These are phyloP conservation scores for Megalops atlanticus DNA, from an alignment of 2,113 vertebrate species.

Conservation along the genomic window DNA sequence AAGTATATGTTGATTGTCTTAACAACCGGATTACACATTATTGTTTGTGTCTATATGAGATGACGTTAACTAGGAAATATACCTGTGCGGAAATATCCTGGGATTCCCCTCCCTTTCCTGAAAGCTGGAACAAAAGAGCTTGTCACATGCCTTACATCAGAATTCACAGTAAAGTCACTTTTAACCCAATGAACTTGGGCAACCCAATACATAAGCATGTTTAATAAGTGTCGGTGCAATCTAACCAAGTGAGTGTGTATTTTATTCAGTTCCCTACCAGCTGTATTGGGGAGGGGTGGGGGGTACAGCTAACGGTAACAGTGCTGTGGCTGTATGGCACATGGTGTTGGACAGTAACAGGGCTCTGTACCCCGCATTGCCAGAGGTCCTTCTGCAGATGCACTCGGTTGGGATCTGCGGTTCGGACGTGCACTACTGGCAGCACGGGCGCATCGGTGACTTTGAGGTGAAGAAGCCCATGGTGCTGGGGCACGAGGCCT, in stretches of 20 bases:
- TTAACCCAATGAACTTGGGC: too few relatives aligned
- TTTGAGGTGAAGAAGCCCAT: slow-evolving; percentile 85
- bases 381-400: slow-evolving; percentile 92
- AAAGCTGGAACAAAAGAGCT: background rate
- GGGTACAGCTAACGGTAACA: too few relatives aligned
- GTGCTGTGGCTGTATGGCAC: too few relatives aligned
- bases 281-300: too few relatives aligned
- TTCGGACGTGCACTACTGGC: slow-evolving; percentile 95
- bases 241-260: too few relatives aligned
- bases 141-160: background rate
- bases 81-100: background rate
- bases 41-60: background rate
- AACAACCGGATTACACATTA: too few relatives aligned
- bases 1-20: background rate
- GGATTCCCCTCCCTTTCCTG: background rate
- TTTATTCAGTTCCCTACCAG: too few relatives aligned
- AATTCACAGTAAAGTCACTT: background rate
- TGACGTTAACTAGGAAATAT: background rate
- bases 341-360: background rate
- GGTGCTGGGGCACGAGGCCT: slow-evolving; percentile 90
- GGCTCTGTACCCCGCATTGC: slow-evolving; percentile 24
- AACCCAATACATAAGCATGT: too few relatives aligned
- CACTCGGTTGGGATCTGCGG: slow-evolving; percentile 97
- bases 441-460: slow-evolving; percentile 84
- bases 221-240: too few relatives aligned